Evolutionary conservation across 2,888 invertebrate species (phyloP), one percentile per base, ranked within the genome.

Genomic region (Eupithecia abbreviata): DNA sequence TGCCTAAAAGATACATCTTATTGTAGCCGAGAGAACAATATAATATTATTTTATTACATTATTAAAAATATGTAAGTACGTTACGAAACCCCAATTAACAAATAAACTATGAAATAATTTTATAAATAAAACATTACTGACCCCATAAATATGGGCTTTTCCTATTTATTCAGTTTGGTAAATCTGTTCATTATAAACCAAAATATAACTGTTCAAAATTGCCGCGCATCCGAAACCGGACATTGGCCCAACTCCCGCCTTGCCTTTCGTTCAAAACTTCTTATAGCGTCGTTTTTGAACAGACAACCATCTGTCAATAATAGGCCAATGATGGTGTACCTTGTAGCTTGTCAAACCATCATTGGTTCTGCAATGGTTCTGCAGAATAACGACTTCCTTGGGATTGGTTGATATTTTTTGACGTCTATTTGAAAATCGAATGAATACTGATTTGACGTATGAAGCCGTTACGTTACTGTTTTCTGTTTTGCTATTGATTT

Each of bases 401-500:
- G 62, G 62, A 62, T 62, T 62, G 62, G 62, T 62, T 62, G 10
- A 30, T 30, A 1, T 1, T 18, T 55, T 66, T 47, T 55, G 66
- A 71, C 55, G 51, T 69, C 12, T 30, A 49, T 75, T 77, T 77
- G 70, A 75, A 77, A 77, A 75, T 67, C 45, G 77, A 77, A 75
- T 42, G 66, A 9, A 15, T 42, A 42, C 3, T 7, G 10, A 30
- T 77, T 77, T 82, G 83, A 82, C 79, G 51, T 80, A 79, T 87
- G 78, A 80, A 85, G 86, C 93, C 93, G 93, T 93, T 94, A 90
- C 18, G 87, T 3, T 62, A 62, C 18, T 91, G 88, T 92, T 91
- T 92, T 89, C 86, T 43, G 4, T 43, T 43, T 42, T 43, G 10
- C 43, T 43, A 43, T 80, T 84, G 81, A 80, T 72, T 69, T 4